phyloP scores from a whole-genome alignment of 2,888 invertebrate species.

The Lasioglossum oenotherae region DNA sequence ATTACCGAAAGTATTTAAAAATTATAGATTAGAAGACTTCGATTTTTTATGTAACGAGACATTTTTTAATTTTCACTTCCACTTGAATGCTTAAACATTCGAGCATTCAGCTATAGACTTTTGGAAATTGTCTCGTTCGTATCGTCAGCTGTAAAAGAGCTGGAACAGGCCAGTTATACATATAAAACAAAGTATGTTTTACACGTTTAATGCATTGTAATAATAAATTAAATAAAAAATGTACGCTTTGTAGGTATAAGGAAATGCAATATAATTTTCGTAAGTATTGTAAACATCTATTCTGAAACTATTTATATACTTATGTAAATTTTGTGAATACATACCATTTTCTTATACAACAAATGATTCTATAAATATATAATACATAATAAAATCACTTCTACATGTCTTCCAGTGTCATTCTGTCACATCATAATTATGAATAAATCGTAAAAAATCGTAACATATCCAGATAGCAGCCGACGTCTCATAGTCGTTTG shows the following conservation, averaged over 20 bases:
- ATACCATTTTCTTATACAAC: slow-evolving; percentile 21
- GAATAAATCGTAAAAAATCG: neutral
- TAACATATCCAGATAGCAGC: neutral
- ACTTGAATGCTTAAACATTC: neutral
- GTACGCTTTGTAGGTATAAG: neutral
- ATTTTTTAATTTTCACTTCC: neutral
- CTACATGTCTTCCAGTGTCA: neutral
- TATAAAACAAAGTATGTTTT: neutral
- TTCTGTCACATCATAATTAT: neutral
- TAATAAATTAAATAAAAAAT: neutral
- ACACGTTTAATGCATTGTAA: neutral
- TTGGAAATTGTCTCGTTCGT: neutral
- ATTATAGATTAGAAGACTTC: neutral
- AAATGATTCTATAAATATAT: slow-evolving; percentile 30
- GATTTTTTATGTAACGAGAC: neutral
- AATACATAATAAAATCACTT: slow-evolving; percentile 19
- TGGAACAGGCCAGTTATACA: slow-evolving; percentile 15
- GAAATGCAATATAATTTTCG: slow-evolving; percentile 21
- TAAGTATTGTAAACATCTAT: slow-evolving; percentile 21
- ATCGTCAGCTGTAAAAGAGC: neutral
- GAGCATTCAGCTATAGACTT: neutral
- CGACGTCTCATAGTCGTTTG: no score
- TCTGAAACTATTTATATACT: slow-evolving; percentile 4
- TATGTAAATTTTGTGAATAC: slow-evolving; percentile 33
- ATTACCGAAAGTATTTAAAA: neutral